Base-by-base conservation (phyloP, 2,888 invertebrate genomes). In the Lypha dubia region DNA sequence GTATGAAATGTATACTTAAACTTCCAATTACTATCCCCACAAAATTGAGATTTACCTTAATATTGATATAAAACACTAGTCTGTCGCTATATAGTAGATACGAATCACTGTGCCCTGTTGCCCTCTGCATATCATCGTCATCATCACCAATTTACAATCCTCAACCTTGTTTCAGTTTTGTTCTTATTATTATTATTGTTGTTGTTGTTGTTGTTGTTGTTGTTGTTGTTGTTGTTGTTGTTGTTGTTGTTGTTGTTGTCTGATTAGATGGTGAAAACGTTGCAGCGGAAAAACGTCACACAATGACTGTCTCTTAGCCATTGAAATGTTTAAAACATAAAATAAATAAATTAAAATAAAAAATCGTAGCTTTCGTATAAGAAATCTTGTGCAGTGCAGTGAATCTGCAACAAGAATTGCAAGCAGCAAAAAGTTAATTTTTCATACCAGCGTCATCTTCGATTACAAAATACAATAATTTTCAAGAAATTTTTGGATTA, bases 261-360 rank as follows among this genome's bases (percentile, higher is more conserved):
- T 79, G 58, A n/a, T 58, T 38, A 38, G 24, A 63, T 63, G 8
- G 28, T 41, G 38, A 38, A 35, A 6, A 35, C 28, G 44, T 35
- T 35, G 35, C 56, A 49, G 28, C 35, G 51, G 20, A 76, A 46
- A 20, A 71, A 65, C 49, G 32, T 65, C 22, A 65, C 5, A n/a
- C 58, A 53, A 38, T 63, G 77, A 32, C 74, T 58, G 79, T 70
- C 63, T 79, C 74, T 74, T 74, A 58, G 62, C 58, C 70, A 75
- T 65, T 74, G 70, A 46, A 75, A 35, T 82, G 32, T 56, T 62
- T 75, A 46, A 35, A 41, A 68, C 49, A 63, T 63, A 44, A 79
- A 62, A 53, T 38, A 13, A 3, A 20, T 56, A 28, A 28, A 20
- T 38, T n/a, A 46, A 20, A 35, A 17, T 35, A 15, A 41, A 41